Conservation (phyloP, 2,888 invertebrate species). For the Ennomos quercinarius region DNA sequence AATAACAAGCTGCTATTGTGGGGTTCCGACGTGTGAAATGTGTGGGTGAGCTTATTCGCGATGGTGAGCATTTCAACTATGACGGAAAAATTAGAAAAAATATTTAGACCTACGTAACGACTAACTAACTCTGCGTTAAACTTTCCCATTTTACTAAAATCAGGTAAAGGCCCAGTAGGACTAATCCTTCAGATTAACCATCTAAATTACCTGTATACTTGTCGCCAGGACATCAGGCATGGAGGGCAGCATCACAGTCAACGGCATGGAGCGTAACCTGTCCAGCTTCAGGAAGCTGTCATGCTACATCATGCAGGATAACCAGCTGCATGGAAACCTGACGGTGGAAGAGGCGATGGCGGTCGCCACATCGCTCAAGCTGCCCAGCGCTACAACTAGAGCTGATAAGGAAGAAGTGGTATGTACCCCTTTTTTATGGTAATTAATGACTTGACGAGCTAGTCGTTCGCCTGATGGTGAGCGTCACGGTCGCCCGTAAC, state of each 20-base stretch:
- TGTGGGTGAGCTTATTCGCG: no score
- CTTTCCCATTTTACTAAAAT: no score
- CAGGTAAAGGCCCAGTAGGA: no score
- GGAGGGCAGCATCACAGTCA: slow-evolving; percentile 94
- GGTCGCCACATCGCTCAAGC: slow-evolving; percentile 95
- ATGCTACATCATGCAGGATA: slow-evolving; percentile 98
- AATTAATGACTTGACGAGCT: no score
- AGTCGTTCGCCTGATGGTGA: no score
- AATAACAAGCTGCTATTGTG: no score
- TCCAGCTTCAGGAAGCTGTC: slow-evolving; percentile 96
- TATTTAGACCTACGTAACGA: no score
- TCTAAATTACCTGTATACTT: slow-evolving; percentile 22
- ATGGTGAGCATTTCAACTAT: no score
- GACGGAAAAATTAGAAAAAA: no score
- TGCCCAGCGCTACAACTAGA: slow-evolving; percentile 89
- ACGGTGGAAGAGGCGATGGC: slow-evolving; percentile 98
- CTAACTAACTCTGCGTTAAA: no score
- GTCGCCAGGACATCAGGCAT: slow-evolving; percentile 90
- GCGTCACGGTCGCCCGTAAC: no score
- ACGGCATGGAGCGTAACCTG: slow-evolving; percentile 92
- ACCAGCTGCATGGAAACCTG: slow-evolving; percentile 95
- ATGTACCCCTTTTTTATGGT: slow-evolving; percentile 59
- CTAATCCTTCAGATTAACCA: not conserved
- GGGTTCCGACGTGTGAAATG: no score
- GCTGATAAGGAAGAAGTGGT: slow-evolving; percentile 94